Percentiles rank a stretch among this genome's conserved stretches.
Evolutionary conservation across 2,113 vertebrate genomes (phyloP).

Genomic region (Anas platyrhynchos): DNA sequence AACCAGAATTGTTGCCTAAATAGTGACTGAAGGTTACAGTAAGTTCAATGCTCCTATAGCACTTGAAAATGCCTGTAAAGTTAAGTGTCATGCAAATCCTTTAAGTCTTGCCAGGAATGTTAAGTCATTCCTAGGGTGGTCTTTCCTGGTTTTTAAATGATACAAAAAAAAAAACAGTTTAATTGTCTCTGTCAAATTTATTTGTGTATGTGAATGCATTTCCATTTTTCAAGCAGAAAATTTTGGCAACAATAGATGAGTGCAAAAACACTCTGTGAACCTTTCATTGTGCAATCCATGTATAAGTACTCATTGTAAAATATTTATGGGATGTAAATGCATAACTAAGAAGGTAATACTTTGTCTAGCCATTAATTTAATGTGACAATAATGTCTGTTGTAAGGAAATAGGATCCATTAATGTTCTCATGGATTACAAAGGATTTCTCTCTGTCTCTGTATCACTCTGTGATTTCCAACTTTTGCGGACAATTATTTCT

Average conservation of each 20-base stretch:
- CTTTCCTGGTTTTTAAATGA: fast-evolving
- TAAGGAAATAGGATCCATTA: constrained; percentile 42
- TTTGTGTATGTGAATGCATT: neutral
- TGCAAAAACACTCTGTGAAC: neutral
- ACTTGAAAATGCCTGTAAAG: neutral
- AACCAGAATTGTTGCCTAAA: neutral
- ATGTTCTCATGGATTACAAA: neutral
- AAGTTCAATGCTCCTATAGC: neutral
- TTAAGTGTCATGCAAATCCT: neutral
- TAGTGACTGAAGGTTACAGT: neutral
- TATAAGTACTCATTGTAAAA: constrained; percentile 6
- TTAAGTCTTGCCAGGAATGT: neutral
- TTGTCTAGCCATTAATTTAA: constrained; percentile 28
- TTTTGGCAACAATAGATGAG: neutral
- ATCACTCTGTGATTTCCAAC: neutral
- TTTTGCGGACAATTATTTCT: neutral
- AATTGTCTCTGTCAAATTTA: neutral
- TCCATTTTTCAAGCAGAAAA: neutral
- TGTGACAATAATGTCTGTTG: neutral
- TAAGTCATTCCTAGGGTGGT: neutral
- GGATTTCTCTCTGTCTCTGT: neutral
- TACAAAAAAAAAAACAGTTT: neutral
- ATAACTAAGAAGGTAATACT: constrained; percentile 18
- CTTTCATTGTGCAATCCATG: neutral
- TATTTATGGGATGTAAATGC: constrained; percentile 49